These are phyloP conservation scores for Oreocharis arfaki DNA, from an alignment of 2,113 vertebrate genomes.

Conservation along the genomic window DNA sequence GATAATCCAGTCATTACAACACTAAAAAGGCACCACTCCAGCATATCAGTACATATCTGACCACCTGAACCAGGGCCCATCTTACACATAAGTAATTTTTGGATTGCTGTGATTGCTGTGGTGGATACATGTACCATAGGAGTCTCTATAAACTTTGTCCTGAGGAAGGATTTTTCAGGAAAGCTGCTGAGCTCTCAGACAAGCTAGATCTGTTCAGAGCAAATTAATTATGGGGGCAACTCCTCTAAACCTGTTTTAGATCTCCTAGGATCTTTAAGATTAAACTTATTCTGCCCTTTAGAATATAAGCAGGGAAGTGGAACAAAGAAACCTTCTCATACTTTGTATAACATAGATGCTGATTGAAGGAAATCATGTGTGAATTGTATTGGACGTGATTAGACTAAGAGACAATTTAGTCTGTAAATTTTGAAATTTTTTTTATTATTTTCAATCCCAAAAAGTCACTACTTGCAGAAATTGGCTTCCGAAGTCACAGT, in stretches of 20 bases:
- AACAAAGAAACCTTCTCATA: not conserved
- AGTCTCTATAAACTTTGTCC: not conserved
- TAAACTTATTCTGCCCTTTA: not conserved
- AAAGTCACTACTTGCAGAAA: not conserved
- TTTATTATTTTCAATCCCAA: not conserved
- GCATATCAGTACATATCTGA: no score
- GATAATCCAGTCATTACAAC: not conserved
- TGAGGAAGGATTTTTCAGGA: not conserved
- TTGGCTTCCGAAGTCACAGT: not conserved
- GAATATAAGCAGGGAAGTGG: not conserved
- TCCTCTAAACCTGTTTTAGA: not conserved
- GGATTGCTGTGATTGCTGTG: not conserved
- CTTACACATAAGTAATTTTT: not conserved
- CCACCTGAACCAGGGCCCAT: not conserved
- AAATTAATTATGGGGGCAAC: not conserved
- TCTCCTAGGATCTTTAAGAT: not conserved
- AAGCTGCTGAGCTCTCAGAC: not conserved
- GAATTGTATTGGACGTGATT: not conserved
- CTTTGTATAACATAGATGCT: not conserved
- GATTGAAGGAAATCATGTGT: not conserved
- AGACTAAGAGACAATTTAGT: not conserved
- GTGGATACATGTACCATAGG: not conserved
- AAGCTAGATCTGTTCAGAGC: not conserved
- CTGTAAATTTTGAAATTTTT: not conserved
- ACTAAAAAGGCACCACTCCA: not conserved